Conservation (phyloP, 2,113 vertebrate species). For the Athene noctua region DNA sequence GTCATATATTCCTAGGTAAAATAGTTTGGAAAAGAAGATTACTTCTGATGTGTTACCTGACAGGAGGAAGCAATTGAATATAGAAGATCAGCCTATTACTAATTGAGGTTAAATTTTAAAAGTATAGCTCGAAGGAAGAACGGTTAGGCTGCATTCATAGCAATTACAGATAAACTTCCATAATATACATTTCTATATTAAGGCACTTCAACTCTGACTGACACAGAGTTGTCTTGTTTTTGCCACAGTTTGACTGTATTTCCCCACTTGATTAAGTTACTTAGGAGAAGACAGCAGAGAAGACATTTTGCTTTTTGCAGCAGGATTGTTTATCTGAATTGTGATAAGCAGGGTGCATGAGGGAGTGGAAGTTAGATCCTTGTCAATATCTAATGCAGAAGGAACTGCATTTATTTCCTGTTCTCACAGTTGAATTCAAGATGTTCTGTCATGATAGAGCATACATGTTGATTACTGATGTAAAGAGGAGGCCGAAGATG, state of each 20-base stretch:
- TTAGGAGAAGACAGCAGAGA: background rate
- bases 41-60: background rate
- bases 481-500: background rate
- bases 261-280: background rate
- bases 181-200: background rate
- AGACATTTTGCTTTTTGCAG: background rate
- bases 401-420: constrained; percentile 40
- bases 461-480: background rate
- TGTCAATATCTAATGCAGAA: background rate
- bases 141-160: background rate
- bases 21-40: background rate
- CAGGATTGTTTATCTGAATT: background rate
- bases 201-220: background rate
- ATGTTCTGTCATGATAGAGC: background rate
- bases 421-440: background rate
- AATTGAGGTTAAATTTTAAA: background rate
- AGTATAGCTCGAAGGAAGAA: background rate
- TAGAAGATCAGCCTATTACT: background rate
- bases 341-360: background rate
- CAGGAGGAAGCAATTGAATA: background rate
- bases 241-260: background rate
- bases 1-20: background rate
- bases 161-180: background rate
- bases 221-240: background rate
- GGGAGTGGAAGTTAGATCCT: background rate